A percentile compares a stretch with the other conserved stretches of the same genome.
These are phyloP conservation scores for Megalopta genalis DNA, from an alignment of 1,140 invertebrate genomes.

Conservation along the genomic window DNA sequence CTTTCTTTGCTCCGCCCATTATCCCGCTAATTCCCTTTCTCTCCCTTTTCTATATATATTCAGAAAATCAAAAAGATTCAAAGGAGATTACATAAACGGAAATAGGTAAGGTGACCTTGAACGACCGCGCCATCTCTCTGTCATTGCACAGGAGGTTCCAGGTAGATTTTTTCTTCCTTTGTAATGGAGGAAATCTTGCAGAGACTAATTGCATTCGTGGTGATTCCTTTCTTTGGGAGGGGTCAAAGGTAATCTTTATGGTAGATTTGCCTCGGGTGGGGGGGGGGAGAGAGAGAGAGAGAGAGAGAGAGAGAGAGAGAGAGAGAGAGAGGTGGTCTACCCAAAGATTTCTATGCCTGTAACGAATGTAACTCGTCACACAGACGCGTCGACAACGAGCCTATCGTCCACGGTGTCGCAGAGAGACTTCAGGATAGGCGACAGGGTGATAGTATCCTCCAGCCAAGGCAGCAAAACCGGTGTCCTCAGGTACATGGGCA, in stretches of 20 bases:
- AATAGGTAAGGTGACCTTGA: background rate
- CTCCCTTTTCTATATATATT: background rate
- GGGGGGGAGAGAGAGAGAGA: no score
- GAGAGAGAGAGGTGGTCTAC: no score
- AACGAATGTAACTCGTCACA: slow-evolving; percentile 48
- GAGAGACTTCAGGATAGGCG: slow-evolving; percentile 88
- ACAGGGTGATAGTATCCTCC: slow-evolving; percentile 94
- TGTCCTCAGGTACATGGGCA: slow-evolving; percentile 90
- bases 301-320: no score
- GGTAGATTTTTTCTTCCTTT: no score
- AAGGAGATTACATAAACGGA: no score
- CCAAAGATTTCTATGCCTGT: no score
- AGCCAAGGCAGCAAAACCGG: slow-evolving; percentile 94
- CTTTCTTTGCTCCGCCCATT: background rate
- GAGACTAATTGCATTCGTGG: no score
- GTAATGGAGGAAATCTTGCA: no score
- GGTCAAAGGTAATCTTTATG: no score
- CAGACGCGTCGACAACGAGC: slow-evolving; percentile 85
- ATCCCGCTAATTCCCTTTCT: background rate
- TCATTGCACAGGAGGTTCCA: no score
- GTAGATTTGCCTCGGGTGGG: no score
- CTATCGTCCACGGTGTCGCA: slow-evolving; percentile 78
- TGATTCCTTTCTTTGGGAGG: no score
- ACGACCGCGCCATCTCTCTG: background rate
- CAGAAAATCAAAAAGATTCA: background rate